Conservation (phyloP, 2,113 vertebrate species). For the Delphinapterus leucas region DNA sequence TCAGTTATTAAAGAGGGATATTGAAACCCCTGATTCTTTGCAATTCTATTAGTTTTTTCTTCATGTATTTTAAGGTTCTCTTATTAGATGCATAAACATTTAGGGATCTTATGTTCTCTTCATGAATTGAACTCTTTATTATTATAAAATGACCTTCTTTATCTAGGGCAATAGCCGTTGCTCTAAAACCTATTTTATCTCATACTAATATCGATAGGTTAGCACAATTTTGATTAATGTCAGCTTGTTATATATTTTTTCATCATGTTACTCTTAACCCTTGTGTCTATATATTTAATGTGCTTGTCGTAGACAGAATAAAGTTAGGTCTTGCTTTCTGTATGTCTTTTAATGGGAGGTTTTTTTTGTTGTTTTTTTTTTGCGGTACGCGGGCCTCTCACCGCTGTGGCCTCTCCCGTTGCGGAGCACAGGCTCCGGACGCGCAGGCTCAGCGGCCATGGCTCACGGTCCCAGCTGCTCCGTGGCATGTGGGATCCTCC, state of each 20-base stretch:
- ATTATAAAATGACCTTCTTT: background rate
- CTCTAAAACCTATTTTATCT: background rate
- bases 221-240: fast-evolving
- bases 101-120: background rate
- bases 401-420: too few species aligned
- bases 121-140: background rate
- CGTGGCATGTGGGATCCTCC: too few species aligned
- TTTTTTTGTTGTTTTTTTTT: too few species aligned
- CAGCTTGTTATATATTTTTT: background rate
- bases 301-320: background rate
- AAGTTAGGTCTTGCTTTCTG: background rate
- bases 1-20: background rate
- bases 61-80: background rate
- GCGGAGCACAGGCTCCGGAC: too few species aligned
- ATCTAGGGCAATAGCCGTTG: background rate
- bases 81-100: background rate
- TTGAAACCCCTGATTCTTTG: background rate
- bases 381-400: too few species aligned
- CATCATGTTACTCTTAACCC: background rate
- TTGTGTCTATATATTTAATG: background rate
- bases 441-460: too few species aligned
- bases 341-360: background rate
- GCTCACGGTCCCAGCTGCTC: too few species aligned
- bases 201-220: background rate
- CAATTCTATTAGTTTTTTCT: background rate